Evolutionary conservation across 2,888 invertebrate species (phyloP).

Genomic region (Pterostichus niger): DNA sequence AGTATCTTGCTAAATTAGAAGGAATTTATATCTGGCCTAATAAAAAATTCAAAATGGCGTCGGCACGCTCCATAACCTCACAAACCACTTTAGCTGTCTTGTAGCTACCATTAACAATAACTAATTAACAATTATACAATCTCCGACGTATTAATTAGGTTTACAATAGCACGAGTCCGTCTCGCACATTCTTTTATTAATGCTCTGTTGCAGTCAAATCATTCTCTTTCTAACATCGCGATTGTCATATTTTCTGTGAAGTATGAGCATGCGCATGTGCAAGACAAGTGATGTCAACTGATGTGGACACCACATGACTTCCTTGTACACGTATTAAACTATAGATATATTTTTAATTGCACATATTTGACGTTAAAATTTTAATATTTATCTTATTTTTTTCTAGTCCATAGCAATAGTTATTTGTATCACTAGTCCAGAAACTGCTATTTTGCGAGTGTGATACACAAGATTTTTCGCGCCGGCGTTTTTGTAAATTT

Average conservation of each 20-base stretch:
- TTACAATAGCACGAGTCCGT: constrained; percentile 37
- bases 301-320: too few species aligned
- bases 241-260: background rate
- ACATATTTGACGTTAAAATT: too few species aligned
- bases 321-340: too few species aligned
- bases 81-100: constrained; percentile 23
- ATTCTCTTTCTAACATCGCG: constrained; percentile 16
- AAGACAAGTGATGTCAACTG: background rate
- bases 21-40: too few species aligned
- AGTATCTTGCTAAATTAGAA: too few species aligned
- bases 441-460: too few species aligned
- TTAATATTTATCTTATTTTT: too few species aligned
- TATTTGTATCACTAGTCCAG: too few species aligned
- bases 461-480: too few species aligned
- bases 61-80: constrained; percentile 23
- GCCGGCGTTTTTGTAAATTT: too few species aligned
- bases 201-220: constrained; percentile 51
- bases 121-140: constrained; percentile 61
- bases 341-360: too few species aligned
- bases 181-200: constrained; percentile 47
- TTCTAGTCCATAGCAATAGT: too few species aligned
- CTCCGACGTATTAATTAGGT: constrained; percentile 48
- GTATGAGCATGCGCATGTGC: constrained; percentile 28
- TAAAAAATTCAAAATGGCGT: constrained; percentile 60
- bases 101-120: constrained; percentile 44